These are phyloP conservation scores for Peromyscus leucopus DNA, from an alignment of 2,113 vertebrate species.

Conservation along the genomic window DNA sequence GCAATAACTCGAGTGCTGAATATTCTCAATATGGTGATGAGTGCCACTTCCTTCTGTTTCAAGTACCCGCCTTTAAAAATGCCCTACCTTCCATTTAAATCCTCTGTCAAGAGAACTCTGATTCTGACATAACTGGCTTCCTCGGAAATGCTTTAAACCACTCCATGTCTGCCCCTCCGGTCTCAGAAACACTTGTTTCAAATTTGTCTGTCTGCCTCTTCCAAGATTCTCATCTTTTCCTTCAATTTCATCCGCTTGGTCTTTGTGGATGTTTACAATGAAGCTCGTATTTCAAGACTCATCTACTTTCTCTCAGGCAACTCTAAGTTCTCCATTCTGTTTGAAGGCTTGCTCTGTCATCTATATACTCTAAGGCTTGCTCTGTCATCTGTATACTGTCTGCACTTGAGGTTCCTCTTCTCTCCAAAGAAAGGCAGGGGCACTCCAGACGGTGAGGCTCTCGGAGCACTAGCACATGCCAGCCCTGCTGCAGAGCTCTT, in stretches of 20 bases:
- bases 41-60: constrained; percentile 46
- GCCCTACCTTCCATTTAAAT: background rate
- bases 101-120: constrained; percentile 63
- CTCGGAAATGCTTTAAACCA: constrained; percentile 65
- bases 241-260: constrained; percentile 76
- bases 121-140: constrained; percentile 76
- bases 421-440: constrained; percentile 38
- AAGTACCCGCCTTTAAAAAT: constrained; percentile 46
- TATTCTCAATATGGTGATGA: constrained; percentile 62
- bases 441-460: background rate
- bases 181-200: constrained; percentile 82
- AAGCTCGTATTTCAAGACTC: constrained; percentile 78
- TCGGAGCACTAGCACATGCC: constrained; percentile 62
- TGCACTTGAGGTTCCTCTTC: constrained; percentile 68
- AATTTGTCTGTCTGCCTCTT: constrained; percentile 78
- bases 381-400: constrained; percentile 75
- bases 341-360: constrained; percentile 70
- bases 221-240: constrained; percentile 78
- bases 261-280: constrained; percentile 78
- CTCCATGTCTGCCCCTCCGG: constrained; percentile 26
- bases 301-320: constrained; percentile 75
- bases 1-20: background rate
- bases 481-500: constrained; percentile 61
- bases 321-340: constrained; percentile 42
- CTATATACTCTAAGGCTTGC: constrained; percentile 66